Base-by-base conservation (phyloP, 2,888 invertebrate genomes). In the Philereme vetulata region DNA sequence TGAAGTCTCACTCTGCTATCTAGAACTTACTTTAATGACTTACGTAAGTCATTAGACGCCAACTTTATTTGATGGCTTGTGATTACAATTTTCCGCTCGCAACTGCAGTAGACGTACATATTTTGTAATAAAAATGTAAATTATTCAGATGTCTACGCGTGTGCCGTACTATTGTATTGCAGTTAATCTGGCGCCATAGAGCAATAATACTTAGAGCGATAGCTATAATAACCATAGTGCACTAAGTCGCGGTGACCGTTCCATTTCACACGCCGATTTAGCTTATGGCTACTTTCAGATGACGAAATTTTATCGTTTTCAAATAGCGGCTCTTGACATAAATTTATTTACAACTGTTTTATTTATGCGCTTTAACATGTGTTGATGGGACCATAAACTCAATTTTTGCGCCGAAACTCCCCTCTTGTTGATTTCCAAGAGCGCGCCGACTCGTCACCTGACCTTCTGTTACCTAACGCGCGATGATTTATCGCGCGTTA, bases 261-360 rank as follows among this genome's bases (percentile, higher is more conserved):
- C 82, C 78, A 79, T 82, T 87, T 88, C 85, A 84, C 86, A 87
- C 85, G 85, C 62, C 65, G 44, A 47, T n/a, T 88, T 86, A 82
- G 77, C 84, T 21, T 21, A 21, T 21, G 21, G 21, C 21, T 21
- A 21, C 21, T 21, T 21, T 21, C 21, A 21, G 21, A 21, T 21
- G 21, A 21, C 21, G 21, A 21, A 21, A 21, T 21, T 21, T 1
- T 21, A 21, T 21, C 21, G 21, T 21, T 21, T 21, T 21, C 21
- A 21, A 21, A 21, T 21, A 1, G 21, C 21, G 21, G 21, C 2
- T 2, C 2, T 2, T 2, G 21, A 21, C 21, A 21, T 21, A 21
- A 21, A 21, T 21, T 1, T 1, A 21, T 21, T 21, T 21, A 21
- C 1, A 21, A 21, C 21, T 21, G 21, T 21, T 21, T 21, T 21